Conservation (phyloP, 2,888 invertebrate species). For the Julus scandinavius region DNA sequence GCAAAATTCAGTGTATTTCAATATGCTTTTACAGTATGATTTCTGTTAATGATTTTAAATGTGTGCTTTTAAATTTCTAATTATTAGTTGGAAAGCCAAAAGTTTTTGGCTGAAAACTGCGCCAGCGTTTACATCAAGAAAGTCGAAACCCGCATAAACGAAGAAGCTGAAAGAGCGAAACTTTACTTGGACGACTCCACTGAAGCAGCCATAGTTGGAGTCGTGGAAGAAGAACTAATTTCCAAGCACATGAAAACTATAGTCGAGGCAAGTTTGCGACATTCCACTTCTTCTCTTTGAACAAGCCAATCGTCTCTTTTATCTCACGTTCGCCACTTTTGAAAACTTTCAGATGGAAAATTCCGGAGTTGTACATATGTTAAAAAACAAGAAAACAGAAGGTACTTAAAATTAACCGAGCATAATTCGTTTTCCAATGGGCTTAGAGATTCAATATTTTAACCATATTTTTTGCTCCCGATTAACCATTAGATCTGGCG, state of each 20-base stretch:
- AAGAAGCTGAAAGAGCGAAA: conserved; percentile 97
- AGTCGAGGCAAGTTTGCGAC: conserved; percentile 71
- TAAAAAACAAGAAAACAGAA: conserved; percentile 95
- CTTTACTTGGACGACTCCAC: conserved; percentile 98
- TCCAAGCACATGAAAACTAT: conserved; percentile 99
- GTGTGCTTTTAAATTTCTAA: conserved; percentile 34
- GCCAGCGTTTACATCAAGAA: conserved; percentile 99
- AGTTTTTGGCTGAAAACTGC: conserved; percentile 97
- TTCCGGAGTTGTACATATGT: conserved; percentile 98
- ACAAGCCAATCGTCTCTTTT: background rate
- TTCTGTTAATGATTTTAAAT: background rate
- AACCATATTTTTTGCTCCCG: background rate
- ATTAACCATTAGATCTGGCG: conserved; percentile 76
- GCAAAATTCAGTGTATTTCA: no score
- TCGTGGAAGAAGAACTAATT: conserved; percentile 97
- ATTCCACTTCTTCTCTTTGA: background rate
- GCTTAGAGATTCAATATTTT: background rate
- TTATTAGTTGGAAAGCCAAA: conserved; percentile 85
- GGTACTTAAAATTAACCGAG: conserved; percentile 62
- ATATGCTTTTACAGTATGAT: no score
- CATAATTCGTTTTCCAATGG: background rate
- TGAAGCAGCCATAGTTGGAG: conserved; percentile 93
- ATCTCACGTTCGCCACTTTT: conserved; percentile 54
- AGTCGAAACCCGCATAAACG: conserved; percentile 95
- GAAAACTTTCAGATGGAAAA: conserved; percentile 89